These are phyloP conservation scores for Euwallacea similis DNA, from an alignment of 1,140 invertebrate genomes.

Conservation along the genomic window DNA sequence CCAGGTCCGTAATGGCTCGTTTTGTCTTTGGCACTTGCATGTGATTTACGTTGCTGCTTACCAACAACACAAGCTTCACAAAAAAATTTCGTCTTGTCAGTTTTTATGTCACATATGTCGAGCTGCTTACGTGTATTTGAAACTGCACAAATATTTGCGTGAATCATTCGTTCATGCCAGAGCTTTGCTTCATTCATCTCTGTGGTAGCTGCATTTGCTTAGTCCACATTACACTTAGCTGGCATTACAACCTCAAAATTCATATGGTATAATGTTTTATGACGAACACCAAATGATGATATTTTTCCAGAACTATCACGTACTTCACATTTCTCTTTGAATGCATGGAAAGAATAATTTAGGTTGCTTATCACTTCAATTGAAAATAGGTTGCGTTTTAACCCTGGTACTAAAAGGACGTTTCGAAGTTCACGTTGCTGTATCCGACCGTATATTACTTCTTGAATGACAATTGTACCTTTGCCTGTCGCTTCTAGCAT, in stretches of 20 bases:
- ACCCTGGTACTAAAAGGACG: constrained; percentile 15
- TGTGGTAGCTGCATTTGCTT: constrained; percentile 24
- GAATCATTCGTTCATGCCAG: constrained; percentile 53
- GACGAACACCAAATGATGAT: neutral
- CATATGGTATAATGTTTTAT: constrained; percentile 4
- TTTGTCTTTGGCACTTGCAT: neutral
- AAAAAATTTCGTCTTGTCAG: constrained; percentile 7
- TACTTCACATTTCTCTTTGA: constrained; percentile 4
- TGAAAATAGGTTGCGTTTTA: constrained; percentile 21
- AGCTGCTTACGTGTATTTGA: constrained; percentile 2
- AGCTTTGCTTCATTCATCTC: constrained; percentile 23
- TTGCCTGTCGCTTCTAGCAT: neutral
- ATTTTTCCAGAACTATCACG: constrained; percentile 3
- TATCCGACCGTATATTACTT: neutral
- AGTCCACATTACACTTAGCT: constrained; percentile 4
- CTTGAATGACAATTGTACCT: constrained; percentile 8
- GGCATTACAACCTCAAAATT: neutral
- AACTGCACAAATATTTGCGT: constrained; percentile 49
- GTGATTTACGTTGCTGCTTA: constrained; percentile 3
- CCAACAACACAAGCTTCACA: constrained; percentile 4
- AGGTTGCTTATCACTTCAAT: constrained; percentile 19
- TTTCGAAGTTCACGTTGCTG: constrained; percentile 7
- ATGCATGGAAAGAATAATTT: constrained; percentile 11
- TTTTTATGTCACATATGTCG: constrained; percentile 1
- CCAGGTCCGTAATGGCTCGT: constrained; percentile 4